These are phyloP conservation scores for Parus major DNA, from an alignment of 2,113 vertebrate genomes.

Conservation along the genomic window DNA sequence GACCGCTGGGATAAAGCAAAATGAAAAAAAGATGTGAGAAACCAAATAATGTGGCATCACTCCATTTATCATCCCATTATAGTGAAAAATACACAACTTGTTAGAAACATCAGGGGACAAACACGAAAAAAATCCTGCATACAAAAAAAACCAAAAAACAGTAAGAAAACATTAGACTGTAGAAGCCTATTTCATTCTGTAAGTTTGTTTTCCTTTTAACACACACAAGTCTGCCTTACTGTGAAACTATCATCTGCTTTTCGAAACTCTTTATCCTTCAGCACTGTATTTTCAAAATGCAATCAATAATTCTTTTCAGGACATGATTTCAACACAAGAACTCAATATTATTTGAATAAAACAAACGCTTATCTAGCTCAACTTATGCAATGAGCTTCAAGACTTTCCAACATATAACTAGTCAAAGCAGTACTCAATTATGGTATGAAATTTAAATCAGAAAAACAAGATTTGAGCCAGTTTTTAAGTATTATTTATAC, in stretches of 20 bases:
- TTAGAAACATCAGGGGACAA: not conserved
- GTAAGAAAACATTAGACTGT: not conserved
- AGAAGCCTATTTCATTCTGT: not conserved
- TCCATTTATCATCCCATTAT: not conserved
- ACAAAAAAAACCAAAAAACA: not conserved
- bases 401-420: not conserved
- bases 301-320: not conserved
- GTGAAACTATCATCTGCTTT: not conserved
- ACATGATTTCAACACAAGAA: not conserved
- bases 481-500: not conserved
- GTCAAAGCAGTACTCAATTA: not conserved
- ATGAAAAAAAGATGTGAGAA: slow-evolving; percentile 30
- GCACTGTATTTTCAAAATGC: not conserved
- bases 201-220: not conserved
- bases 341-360: not conserved
- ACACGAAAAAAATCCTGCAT: not conserved
- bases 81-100: not conserved
- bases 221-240: not conserved
- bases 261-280: not conserved
- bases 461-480: not conserved
- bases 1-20: slow-evolving; percentile 1
- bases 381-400: not conserved
- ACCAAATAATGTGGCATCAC: not conserved
- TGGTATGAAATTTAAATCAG: not conserved
- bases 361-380: not conserved